Evolutionary conservation across 2,888 invertebrate species (phyloP).

Genomic region (Aleiodes testaceus): DNA sequence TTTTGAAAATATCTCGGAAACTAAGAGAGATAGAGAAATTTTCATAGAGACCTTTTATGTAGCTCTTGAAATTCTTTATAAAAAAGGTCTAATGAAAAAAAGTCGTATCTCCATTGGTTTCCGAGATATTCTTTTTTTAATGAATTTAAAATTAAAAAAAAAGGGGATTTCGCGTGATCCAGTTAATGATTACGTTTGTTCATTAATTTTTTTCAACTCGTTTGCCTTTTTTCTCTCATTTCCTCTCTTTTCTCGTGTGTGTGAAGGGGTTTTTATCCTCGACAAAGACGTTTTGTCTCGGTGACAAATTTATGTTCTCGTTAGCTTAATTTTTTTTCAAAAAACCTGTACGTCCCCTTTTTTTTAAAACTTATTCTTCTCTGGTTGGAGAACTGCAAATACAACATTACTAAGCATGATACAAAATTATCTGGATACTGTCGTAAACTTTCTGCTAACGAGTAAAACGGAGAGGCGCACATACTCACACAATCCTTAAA

Average conservation of each 20-base stretch:
- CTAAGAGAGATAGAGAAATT: too few relatives aligned
- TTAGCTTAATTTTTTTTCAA: slow-evolving; percentile 15
- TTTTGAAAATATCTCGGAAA: too few relatives aligned
- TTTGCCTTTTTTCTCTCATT: slow-evolving; percentile 6
- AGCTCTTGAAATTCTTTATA: too few relatives aligned
- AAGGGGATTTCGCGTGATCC: background rate
- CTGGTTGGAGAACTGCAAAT: slow-evolving; percentile 42
- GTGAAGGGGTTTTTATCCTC: slow-evolving; percentile 18
- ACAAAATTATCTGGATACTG: slow-evolving; percentile 55
- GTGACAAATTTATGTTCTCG: slow-evolving; percentile 38
- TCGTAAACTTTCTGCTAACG: slow-evolving; percentile 60
- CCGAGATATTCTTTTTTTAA: too few relatives aligned
- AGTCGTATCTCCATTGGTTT: too few relatives aligned
- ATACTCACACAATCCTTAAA: slow-evolving; percentile 48
- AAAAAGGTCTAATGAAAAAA: too few relatives aligned
- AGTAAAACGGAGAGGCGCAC: slow-evolving; percentile 49
- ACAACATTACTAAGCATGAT: slow-evolving; percentile 39
- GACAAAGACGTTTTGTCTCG: slow-evolving; percentile 30
- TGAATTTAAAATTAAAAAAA: too few relatives aligned
- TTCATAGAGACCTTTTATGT: too few relatives aligned
- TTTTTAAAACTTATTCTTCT: slow-evolving; percentile 19
- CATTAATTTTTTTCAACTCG: background rate
- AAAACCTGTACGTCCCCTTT: slow-evolving; percentile 18
- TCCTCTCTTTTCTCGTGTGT: background rate
- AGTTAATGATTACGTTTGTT: slow-evolving; percentile 24